Evolutionary conservation across 2,888 invertebrate genomes (phyloP).

Genomic region (Dicranocentrus wangi): DNA sequence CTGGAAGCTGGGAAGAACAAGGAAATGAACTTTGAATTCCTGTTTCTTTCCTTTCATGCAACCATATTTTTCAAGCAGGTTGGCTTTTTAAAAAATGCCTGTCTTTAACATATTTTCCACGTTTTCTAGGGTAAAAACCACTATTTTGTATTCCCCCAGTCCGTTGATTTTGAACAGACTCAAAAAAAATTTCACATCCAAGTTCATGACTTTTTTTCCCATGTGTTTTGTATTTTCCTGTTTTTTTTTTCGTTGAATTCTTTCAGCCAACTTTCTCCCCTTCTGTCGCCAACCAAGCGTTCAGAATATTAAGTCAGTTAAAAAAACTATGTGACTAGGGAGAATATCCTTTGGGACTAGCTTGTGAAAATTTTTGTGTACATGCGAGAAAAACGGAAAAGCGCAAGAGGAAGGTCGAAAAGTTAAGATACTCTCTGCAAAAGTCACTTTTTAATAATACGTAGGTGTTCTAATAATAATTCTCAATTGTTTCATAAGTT

Average conservation of each 20-base stretch:
- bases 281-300: conserved; percentile 8
- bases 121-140: not conserved
- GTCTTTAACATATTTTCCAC: too few relatives aligned
- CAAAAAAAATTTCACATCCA: not conserved
- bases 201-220: not conserved
- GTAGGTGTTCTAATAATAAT: too few relatives aligned
- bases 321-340: not conserved
- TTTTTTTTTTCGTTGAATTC: not conserved
- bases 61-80: not conserved
- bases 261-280: not conserved
- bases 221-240: not conserved
- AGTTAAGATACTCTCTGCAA: too few relatives aligned
- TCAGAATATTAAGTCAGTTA: conserved; percentile 12
- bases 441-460: too few relatives aligned
- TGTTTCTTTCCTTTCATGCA: too few relatives aligned
- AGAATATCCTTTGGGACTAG: not conserved
- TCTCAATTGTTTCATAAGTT: too few relatives aligned
- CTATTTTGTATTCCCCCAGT: not conserved
- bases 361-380: too few relatives aligned
- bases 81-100: too few relatives aligned
- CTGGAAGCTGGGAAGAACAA: not conserved
- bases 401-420: too few relatives aligned
- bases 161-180: not conserved
- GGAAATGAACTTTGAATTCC: too few relatives aligned
- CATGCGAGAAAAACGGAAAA: too few relatives aligned